Percentiles rank a stretch among this genome's conserved stretches.
Evolutionary conservation across 1,140 invertebrate species (phyloP).

Genomic region (Pogonus chalceus): DNA sequence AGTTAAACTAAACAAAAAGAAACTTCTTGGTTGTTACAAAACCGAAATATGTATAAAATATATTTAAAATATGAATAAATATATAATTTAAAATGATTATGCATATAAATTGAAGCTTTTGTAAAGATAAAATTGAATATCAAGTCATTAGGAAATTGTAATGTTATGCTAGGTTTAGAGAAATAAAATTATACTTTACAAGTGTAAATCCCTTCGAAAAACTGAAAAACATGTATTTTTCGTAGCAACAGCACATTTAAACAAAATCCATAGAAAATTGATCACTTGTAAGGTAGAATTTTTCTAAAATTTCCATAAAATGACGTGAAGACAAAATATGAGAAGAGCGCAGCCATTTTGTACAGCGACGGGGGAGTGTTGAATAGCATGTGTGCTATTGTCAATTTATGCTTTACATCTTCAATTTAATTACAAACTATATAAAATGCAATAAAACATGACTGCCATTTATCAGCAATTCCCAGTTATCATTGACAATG

Average conservation of each 20-base stretch:
- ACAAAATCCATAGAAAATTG: neutral
- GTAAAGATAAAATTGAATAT: too few relatives aligned
- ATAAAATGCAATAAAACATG: neutral
- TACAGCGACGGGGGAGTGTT: conserved; percentile 35
- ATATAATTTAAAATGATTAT: too few relatives aligned
- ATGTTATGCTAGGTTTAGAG: neutral
- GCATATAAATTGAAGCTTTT: too few relatives aligned
- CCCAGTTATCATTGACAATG: neutral
- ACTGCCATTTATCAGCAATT: neutral
- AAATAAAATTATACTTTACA: too few relatives aligned
- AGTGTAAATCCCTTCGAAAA: neutral
- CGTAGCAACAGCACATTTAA: neutral
- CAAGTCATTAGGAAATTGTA: neutral
- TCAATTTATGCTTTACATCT: conserved; percentile 16
- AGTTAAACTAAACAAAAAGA: too few relatives aligned
- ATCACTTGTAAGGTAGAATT: neutral
- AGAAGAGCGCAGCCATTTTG: conserved; percentile 33
- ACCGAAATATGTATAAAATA: too few relatives aligned
- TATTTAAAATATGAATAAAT: too few relatives aligned
- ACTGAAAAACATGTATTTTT: neutral
- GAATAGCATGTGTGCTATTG: conserved; percentile 34
- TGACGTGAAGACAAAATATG: conserved; percentile 5
- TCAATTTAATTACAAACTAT: neutral
- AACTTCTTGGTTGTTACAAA: too few relatives aligned
- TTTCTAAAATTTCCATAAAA: neutral